Evolutionary conservation across 2,113 vertebrate genomes (phyloP).

Genomic region (Tragelaphus scriptus): DNA sequence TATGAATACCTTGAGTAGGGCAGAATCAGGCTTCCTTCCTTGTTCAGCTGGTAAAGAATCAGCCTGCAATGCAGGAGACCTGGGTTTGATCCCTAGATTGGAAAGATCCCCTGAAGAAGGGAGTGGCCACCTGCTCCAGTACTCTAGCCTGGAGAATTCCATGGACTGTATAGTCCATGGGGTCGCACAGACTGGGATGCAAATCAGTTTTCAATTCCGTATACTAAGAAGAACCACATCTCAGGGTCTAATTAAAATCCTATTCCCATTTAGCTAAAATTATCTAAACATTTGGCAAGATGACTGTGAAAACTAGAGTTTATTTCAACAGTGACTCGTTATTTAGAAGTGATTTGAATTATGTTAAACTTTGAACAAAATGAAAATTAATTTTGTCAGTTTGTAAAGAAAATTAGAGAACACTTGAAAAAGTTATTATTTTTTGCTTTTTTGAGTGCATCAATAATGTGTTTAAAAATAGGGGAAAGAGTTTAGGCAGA

Average conservation of each 20-base stretch:
- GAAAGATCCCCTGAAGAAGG: not conserved
- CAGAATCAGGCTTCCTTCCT: not conserved
- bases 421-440: not conserved
- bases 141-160: not conserved
- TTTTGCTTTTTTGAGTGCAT: not conserved
- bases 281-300: not conserved
- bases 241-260: not conserved
- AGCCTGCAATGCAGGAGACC: not conserved
- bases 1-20: not conserved
- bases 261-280: not conserved
- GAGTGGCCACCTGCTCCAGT: not conserved
- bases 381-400: not conserved
- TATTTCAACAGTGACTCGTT: not conserved
- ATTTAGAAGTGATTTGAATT: not conserved
- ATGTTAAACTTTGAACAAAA: not conserved
- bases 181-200: accelerated
- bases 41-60: not conserved
- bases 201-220: not conserved
- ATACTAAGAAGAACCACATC: not conserved
- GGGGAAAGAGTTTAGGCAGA: not conserved
- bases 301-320: not conserved
- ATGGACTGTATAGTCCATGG: not conserved
- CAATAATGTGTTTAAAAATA: not conserved
- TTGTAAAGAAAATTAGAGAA: not conserved
- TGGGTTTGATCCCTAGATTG: not conserved